These are phyloP conservation scores for Yponomeuta malinellus DNA, from an alignment of 2,888 invertebrate genomes.

Conservation along the genomic window DNA sequence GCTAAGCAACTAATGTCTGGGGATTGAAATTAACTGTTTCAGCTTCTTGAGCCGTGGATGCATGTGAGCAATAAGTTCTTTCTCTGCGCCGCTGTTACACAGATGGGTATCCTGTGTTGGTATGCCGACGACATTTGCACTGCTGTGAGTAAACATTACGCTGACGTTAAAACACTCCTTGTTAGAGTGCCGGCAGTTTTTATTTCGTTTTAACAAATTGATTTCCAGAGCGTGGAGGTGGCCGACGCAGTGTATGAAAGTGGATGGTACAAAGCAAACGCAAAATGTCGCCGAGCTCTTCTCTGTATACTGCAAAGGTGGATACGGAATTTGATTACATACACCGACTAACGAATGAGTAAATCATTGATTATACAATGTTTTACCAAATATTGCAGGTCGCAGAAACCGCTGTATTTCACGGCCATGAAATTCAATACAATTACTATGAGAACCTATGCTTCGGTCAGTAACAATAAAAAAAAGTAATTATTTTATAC, in stretches of 20 bases:
- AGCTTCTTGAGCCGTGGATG: conserved; percentile 56
- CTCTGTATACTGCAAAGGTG: conserved; percentile 53
- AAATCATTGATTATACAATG: background rate
- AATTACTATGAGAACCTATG: conserved; percentile 54
- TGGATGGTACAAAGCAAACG: conserved; percentile 48
- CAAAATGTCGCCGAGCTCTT: conserved; percentile 42
- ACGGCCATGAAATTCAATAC: conserved; percentile 54
- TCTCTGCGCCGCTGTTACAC: conserved; percentile 49
- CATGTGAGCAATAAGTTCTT: conserved; percentile 59
- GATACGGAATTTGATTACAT: conserved; percentile 7
- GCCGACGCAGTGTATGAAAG: conserved; percentile 55
- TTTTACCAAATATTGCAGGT: conserved; percentile 35
- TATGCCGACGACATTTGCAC: conserved; percentile 57
- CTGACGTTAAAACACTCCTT: background rate
- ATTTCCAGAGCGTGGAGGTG: conserved; percentile 46
- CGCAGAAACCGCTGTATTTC: conserved; percentile 58
- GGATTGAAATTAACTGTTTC: conserved; percentile 13
- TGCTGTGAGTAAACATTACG: conserved; percentile 8
- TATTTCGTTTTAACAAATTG: conserved; percentile 5
- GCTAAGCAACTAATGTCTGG: background rate
- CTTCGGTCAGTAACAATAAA: conserved; percentile 41
- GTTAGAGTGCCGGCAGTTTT: background rate
- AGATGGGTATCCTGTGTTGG: conserved; percentile 60
- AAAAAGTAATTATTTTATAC: no score
- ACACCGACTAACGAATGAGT: background rate